Evolutionary conservation across 2,113 vertebrate genomes (phyloP).

Genomic region (Acinonyx jubatus): DNA sequence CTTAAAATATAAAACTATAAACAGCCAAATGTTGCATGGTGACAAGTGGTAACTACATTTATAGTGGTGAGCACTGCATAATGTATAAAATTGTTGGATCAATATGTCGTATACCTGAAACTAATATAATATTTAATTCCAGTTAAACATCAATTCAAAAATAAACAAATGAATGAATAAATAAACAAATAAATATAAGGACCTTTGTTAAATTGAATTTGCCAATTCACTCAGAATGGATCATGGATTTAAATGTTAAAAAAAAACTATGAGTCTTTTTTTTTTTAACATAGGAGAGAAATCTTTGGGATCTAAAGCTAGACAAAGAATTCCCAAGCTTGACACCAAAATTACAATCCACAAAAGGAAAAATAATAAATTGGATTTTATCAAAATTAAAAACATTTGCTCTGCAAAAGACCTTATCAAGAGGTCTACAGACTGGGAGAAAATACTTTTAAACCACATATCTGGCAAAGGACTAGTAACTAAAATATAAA

Average conservation of each 20-base stretch:
- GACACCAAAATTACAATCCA: neutral
- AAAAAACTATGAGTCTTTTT: neutral
- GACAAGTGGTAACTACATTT: no score
- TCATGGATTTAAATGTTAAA: neutral
- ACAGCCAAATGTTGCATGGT: no score
- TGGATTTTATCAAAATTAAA: no score
- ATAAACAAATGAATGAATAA: no score
- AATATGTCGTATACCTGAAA: no score
- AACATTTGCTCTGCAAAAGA: neutral
- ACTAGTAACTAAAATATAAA: neutral
- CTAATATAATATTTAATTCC: no score
- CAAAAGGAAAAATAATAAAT: neutral
- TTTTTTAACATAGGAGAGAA: neutral
- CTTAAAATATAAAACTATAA: no score
- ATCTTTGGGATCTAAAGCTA: neutral
- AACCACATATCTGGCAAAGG: neutral
- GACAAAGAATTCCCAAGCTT: neutral
- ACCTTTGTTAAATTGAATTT: no score
- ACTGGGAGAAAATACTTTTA: neutral
- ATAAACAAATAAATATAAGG: no score
- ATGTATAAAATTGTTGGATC: no score
- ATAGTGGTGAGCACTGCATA: no score
- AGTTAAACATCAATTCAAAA: no score
- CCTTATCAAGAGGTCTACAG: neutral
- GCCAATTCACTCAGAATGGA: neutral